Conservation (phyloP, 2,888 invertebrate species). For the Netelia inedita region DNA sequence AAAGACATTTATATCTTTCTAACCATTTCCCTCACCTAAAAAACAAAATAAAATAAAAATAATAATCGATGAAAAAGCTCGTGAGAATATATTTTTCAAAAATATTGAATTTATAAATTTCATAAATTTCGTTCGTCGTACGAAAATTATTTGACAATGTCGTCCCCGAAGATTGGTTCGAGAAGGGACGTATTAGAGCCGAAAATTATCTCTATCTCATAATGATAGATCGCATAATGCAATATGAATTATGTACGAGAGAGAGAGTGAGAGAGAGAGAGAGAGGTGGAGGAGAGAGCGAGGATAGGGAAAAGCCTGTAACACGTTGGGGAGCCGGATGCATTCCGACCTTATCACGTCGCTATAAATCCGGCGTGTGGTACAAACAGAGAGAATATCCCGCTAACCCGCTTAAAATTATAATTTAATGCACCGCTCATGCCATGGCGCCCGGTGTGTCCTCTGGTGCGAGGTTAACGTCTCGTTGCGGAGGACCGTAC, state of each 20-base stretch:
- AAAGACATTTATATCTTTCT: too few species aligned
- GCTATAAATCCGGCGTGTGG: slow-evolving; percentile 55
- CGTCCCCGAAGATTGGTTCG: too few species aligned
- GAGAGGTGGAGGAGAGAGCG: neutral
- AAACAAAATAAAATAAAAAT: too few species aligned
- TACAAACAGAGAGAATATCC: slow-evolving; percentile 44
- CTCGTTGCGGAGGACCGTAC: slow-evolving; percentile 21
- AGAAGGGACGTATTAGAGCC: too few species aligned
- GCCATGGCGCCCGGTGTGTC: slow-evolving; percentile 61
- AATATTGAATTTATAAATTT: too few species aligned
- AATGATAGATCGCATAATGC: neutral
- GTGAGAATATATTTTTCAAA: too few species aligned
- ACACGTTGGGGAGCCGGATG: slow-evolving; percentile 9
- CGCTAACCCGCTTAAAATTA: slow-evolving; percentile 77
- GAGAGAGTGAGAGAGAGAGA: neutral
- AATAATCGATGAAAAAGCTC: too few species aligned
- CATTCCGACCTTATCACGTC: slow-evolving; percentile 54
- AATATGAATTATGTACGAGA: slow-evolving; percentile 38
- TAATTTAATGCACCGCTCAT: slow-evolving; percentile 77
- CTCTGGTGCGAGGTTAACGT: slow-evolving; percentile 34
- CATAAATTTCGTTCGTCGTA: too few species aligned
- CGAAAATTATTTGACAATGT: too few species aligned
- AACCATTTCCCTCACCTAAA: too few species aligned
- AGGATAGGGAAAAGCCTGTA: slow-evolving; percentile 48
- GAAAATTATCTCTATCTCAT: neutral